Conservation (phyloP, 1,140 invertebrate genomes). For the Spodoptera frugiperda region DNA sequence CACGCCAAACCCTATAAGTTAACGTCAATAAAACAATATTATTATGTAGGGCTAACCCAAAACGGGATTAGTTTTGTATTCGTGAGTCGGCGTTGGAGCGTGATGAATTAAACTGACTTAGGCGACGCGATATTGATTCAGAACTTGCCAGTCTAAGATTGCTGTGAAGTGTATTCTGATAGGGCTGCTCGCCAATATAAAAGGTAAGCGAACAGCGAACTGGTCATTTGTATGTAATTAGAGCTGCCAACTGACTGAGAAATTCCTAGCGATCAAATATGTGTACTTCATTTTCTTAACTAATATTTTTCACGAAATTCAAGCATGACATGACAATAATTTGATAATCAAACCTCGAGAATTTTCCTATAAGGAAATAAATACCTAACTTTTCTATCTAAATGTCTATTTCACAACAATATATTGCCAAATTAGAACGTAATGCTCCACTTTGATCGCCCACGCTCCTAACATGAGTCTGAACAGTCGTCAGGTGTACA, state of each 20-base stretch:
- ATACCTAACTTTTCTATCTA: neutral
- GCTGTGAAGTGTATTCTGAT: constrained; percentile 38
- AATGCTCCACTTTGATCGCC: neutral
- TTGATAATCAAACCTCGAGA: too few species aligned
- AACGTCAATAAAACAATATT: constrained; percentile 43
- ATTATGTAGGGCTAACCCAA: constrained; percentile 35
- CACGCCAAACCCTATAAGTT: constrained; percentile 39
- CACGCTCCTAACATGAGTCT: constrained; percentile 9
- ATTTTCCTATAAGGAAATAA: neutral
- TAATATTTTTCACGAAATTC: too few species aligned
- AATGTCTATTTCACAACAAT: too few species aligned
- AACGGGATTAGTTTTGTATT: constrained; percentile 45
- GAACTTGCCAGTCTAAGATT: constrained; percentile 30
- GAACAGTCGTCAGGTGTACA: constrained; percentile 41
- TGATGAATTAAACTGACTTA: constrained; percentile 39
- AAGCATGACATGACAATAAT: too few species aligned
- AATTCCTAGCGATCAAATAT: too few species aligned
- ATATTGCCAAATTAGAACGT: neutral
- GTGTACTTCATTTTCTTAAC: too few species aligned
- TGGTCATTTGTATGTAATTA: too few species aligned
- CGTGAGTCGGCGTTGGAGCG: constrained; percentile 8
- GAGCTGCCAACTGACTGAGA: too few species aligned
- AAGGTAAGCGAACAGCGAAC: neutral
- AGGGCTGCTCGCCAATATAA: neutral
- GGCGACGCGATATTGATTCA: constrained; percentile 40